Base-by-base conservation (phyloP, 1,140 invertebrate genomes). In the Drosophila takahashii region DNA sequence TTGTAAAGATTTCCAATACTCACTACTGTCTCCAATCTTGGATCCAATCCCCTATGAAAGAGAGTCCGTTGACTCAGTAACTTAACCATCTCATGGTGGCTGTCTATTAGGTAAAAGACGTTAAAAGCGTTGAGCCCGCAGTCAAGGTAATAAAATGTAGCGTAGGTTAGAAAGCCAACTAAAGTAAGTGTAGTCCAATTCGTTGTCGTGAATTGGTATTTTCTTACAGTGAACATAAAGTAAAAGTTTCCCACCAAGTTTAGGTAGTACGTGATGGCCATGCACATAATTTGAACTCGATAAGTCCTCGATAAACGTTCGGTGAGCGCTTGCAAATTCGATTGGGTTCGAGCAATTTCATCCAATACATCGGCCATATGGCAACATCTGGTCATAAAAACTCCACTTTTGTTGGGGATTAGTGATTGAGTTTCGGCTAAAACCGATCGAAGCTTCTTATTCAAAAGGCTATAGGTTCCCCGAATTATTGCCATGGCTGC, bases 281-380 rank as follows among this genome's bases (percentile, higher is more conserved):
- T 5, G 16, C 69, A 53, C 0, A 69, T 5, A 0, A 61, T 39
- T 5, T 80, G 81, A 1, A 80, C 13, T 5, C 60, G 56, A 15
- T 70, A 85, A 6, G 51, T 56, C 2, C 7, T 15, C 1, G 56
- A 22, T 15, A 73, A 8, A 2, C 22, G 15, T 2, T 85, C 26
- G 4, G 41, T 16, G 7, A 84, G 18, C 1, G 8, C 6, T 13
- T 85, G 77, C 11, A 84, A 41, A 0, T 69, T 8, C 1, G 37
- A 58, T 9, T 84, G 81, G 0, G 47, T 36, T 0, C 8, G 22
- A 3, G 62, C 36, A 0, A 85, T 62, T 0, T 34, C 15, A 13
- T 85, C 81, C n/a, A 85, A 32, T 0, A 51, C 56, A 74, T 85
- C 81, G 2, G 81, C 81, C n/a, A 85, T 36, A 3, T 1, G 11